Conservation (phyloP, 2,888 invertebrate species). For the Zaprionus lineosus region DNA sequence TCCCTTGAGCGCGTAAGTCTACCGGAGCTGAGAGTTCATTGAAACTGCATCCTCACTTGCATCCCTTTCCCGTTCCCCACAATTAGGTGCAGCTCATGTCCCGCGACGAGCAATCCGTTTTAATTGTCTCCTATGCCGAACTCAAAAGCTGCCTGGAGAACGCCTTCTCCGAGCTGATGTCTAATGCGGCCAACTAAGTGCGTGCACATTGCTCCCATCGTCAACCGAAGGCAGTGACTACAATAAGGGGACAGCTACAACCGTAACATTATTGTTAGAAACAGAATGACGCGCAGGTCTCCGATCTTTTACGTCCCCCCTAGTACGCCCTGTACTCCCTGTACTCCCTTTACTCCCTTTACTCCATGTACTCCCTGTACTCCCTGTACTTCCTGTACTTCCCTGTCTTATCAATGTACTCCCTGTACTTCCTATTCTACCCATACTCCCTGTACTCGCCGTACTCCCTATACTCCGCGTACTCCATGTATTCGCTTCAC, state of each 20-base stretch:
- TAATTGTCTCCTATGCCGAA: conserved; percentile 97
- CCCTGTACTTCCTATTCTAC: conserved; percentile 21
- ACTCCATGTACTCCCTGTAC: too few relatives aligned
- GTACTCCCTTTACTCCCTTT: too few relatives aligned
- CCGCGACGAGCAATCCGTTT: conserved; percentile 96
- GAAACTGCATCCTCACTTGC: background rate
- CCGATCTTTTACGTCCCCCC: too few relatives aligned
- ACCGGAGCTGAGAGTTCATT: too few relatives aligned
- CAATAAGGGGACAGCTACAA: conserved; percentile 27
- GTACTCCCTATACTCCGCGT: background rate
- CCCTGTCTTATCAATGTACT: too few relatives aligned
- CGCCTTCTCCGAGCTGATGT: conserved; percentile 91
- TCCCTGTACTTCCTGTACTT: too few relatives aligned
- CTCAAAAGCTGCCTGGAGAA: conserved; percentile 97
- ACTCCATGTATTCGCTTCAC: background rate
- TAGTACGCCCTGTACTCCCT: too few relatives aligned
- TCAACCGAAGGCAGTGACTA: conserved; percentile 28
- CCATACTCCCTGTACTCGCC: conserved; percentile 3
- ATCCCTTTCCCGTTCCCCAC: too few relatives aligned
- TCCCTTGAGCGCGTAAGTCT: conserved; percentile 88
- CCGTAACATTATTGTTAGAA: too few relatives aligned
- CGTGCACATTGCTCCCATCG: conserved; percentile 31
- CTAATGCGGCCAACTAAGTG: conserved; percentile 80
- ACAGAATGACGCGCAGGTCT: conserved; percentile 68
- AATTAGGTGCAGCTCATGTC: conserved; percentile 97